Evolutionary conservation across 2,113 vertebrate genomes (phyloP).

Genomic region (Muscicapa adusta): DNA sequence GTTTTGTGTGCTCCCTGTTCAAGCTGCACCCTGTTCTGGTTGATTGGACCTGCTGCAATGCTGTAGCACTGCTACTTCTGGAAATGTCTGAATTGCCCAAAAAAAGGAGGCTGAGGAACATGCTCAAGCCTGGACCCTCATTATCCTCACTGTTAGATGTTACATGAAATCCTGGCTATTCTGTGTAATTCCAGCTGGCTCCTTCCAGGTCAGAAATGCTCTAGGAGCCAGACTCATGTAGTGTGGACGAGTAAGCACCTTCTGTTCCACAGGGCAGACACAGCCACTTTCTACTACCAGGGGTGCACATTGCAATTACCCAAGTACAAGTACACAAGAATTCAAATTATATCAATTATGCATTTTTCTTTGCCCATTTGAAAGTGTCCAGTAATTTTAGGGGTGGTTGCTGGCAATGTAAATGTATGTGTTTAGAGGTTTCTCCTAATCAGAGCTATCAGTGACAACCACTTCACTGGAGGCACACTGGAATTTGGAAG

Average conservation of each 20-base stretch:
- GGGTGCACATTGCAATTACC: background rate
- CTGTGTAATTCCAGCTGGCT: background rate
- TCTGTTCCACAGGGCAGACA: background rate
- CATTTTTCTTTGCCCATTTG: background rate
- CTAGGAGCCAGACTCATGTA: background rate
- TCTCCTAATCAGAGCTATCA: background rate
- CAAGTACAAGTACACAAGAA: background rate
- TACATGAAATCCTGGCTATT: background rate
- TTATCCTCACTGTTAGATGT: background rate
- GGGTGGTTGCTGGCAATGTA: background rate
- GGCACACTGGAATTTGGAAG: background rate
- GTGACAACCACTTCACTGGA: background rate
- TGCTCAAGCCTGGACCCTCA: background rate
- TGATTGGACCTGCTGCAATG: background rate
- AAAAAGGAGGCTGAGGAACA: background rate
- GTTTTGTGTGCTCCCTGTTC: background rate
- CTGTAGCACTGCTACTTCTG: background rate
- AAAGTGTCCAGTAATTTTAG: background rate
- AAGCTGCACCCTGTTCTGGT: background rate
- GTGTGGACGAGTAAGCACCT: background rate
- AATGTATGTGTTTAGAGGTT: background rate
- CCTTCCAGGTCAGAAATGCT: background rate
- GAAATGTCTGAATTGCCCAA: rapidly evolving
- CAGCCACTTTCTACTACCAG: background rate
- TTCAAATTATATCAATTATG: background rate